Conservation (phyloP, 2,888 invertebrate species). For the Graphium colonna region DNA sequence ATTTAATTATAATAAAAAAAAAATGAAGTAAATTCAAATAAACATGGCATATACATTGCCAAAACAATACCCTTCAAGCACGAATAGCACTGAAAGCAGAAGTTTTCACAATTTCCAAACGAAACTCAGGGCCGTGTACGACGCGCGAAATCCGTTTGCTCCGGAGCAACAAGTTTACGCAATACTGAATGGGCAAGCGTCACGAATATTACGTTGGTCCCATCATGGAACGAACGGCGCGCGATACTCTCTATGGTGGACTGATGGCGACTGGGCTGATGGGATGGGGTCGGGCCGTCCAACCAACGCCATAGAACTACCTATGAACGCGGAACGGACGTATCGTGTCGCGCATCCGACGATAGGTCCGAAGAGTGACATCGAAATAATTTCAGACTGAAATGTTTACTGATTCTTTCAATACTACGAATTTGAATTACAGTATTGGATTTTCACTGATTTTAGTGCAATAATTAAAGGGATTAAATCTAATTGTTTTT, state of each 20-base stretch:
- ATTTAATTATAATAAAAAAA: too few relatives aligned
- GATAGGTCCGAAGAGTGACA: slow-evolving; percentile 36
- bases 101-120: slow-evolving; percentile 11
- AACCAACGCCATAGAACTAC: slow-evolving; percentile 49
- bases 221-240: slow-evolving; percentile 44
- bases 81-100: too few relatives aligned
- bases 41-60: too few relatives aligned
- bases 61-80: too few relatives aligned
- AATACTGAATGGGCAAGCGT: slow-evolving; percentile 1
- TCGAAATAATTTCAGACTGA: too few relatives aligned
- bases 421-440: too few relatives aligned
- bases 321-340: slow-evolving; percentile 39
- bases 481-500: too few relatives aligned
- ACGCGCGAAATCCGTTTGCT: slow-evolving; percentile 1
- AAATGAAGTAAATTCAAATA: too few relatives aligned
- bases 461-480: too few relatives aligned
- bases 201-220: slow-evolving; percentile 19
- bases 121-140: slow-evolving; percentile 2
- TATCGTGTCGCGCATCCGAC: slow-evolving; percentile 15
- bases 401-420: too few relatives aligned
- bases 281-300: slow-evolving; percentile 63
- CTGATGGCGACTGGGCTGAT: slow-evolving; percentile 56
- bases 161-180: slow-evolving; percentile 17
- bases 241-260: slow-evolving; percentile 64
- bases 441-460: too few relatives aligned